Base-by-base conservation (phyloP, 2,888 invertebrate species). In the Pheosia tremula region DNA sequence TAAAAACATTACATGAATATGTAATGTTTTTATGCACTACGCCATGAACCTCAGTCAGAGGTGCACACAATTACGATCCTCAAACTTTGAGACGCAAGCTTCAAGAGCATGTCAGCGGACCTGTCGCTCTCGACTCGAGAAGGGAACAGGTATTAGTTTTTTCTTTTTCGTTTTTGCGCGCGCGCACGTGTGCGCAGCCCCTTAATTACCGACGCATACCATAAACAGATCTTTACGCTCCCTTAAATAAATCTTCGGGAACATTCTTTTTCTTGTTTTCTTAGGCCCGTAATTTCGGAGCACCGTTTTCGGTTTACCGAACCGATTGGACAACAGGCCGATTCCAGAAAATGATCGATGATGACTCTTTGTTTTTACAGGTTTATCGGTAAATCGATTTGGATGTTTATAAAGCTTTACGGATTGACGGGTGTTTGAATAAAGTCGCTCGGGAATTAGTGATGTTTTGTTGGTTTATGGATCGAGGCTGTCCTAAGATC, bases 151-250 rank as follows among this genome's bases (percentile, higher is more conserved):
- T 93, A 92, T 75, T 86, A 82, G 79, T 84, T 92, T 92, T 93
- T 93, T 91, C 84, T 84, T 85, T 78, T 84, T 83, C 86, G 86
- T 91, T 91, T 91, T 89, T 91, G 90, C 91, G 89, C 71, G 79
- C 79, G 87, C 91, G 92, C 93, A 92, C 93, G 91, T 91, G 92
- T 92, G 90, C 88, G 81, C 90, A 89, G 87, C 89, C 91, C 93
- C 93, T 93, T 93, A 93, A 93, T 93, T 93, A 93, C 91, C 86
- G 86, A 89, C 93, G 91, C 93, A 93, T 93, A 93, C 93, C 93
- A 93, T 93, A 93, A 93, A 93, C 93, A 93, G 91, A 93, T 93
- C 92, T 93, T 93, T 93, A 93, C 93, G 93, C 92, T 92, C 89
- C 93, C 88, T 93, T 93, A 93, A 93, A 93, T 93, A 93, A 93